Evolutionary conservation across 2,797 vertebrate genomes (phyloP), one percentile per base, ranked within the genome.

Genomic region (Ctenopoma kingsleyae): DNA sequence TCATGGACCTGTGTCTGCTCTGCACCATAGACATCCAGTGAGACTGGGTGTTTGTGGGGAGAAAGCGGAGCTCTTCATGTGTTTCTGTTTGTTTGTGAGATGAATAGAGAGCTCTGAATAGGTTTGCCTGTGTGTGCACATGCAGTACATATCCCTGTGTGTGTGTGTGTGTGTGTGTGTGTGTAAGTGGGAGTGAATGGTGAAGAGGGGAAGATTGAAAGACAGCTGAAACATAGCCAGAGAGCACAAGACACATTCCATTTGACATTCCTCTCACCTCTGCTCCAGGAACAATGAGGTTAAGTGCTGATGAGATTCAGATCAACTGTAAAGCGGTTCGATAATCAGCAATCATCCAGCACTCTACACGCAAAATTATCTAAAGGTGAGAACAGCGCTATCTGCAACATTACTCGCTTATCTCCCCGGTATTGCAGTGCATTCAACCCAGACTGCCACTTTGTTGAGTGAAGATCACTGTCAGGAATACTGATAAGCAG

Each of bases 191-290:
- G 61, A 48, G 48, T 56, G 75, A 51, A 27, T 53, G 52, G 56
- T 23, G 65, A 65, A 47, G 57, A 41, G 59, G 47, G 22, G 6
- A 15, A 41, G 54, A 52, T 36, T 51, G 64, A 32, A 60, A 66
- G 67, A 36, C 59, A 74, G 71, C 80, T 84, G 79, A 80, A 82
- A 76, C 64, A 12, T 60, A 65, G 82, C 74, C 82, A 80, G 71
- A 62, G 63, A 84, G 70, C 74, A 67, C 55, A 71, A 84, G 76
- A 81, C 85, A 63, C 83, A 71, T 78, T 85, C 76, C 84, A 80
- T 92, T 91, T 91, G 88, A 91, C 91, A 93, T 93, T 94, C 90
- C 75, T 78, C 88, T 92, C 87, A 91, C 91, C 92, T 90, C 90
- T 89, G 82, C 78, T 84, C 82, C 75, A 67, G 72, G 85, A 92